Evolutionary conservation across 2,113 vertebrate species (phyloP).

Genomic region (Malaclemys terrapin): DNA sequence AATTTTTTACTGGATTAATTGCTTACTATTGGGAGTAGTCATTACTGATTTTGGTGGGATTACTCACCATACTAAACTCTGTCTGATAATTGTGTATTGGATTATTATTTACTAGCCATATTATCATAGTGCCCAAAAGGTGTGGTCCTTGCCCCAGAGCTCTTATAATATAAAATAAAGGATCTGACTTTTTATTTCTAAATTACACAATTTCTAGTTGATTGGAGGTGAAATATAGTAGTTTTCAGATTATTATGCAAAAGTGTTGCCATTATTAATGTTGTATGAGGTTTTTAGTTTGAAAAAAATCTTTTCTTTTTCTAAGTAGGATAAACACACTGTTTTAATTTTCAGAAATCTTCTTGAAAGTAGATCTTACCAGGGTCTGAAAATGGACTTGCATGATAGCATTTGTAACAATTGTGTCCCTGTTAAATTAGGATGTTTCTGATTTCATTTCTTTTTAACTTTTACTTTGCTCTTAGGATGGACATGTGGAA

Average conservation of each 20-base stretch:
- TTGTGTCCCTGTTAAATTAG: background rate
- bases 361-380: background rate
- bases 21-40: background rate
- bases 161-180: background rate
- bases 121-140: background rate
- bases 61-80: background rate
- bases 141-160: background rate
- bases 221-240: background rate
- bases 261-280: background rate
- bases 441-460: background rate
- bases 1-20: background rate
- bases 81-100: background rate
- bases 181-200: background rate
- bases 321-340: background rate
- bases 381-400: background rate
- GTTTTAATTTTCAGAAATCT: background rate
- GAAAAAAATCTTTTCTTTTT: background rate
- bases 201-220: background rate
- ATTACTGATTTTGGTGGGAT: background rate
- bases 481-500: conserved; percentile 96
- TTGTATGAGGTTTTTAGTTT: background rate
- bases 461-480: background rate
- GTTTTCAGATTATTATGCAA: background rate
- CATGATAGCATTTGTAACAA: rapidly evolving
- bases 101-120: background rate